These are phyloP conservation scores for Vulpes vulpes DNA, from an alignment of 2,113 vertebrate genomes.

Conservation along the genomic window DNA sequence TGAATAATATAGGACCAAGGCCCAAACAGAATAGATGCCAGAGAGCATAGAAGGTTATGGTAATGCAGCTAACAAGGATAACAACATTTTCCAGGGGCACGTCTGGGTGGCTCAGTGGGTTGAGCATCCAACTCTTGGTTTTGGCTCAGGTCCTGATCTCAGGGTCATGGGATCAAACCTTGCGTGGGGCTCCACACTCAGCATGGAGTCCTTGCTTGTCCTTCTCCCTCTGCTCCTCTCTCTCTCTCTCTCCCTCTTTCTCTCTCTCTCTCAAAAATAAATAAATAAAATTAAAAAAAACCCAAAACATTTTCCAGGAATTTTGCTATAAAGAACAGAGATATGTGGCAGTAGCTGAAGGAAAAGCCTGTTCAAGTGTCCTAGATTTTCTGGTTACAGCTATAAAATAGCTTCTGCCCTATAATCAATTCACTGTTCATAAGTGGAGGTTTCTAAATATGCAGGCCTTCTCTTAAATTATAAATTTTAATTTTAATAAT, in stretches of 20 bases:
- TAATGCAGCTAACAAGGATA: background rate
- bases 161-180: background rate
- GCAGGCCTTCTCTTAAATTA: conserved; percentile 37
- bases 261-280: background rate
- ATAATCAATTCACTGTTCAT: background rate
- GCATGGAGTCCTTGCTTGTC: background rate
- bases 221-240: background rate
- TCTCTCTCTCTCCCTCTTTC: background rate
- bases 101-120: background rate
- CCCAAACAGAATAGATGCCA: accelerated
- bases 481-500: conserved; percentile 66
- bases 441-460: background rate
- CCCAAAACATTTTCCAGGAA: background rate
- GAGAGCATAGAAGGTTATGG: background rate
- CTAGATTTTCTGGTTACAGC: background rate
- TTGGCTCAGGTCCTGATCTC: background rate
- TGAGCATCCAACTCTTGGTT: background rate
- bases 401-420: background rate
- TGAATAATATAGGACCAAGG: too few relatives aligned
- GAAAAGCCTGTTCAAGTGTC: background rate
- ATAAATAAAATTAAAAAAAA: background rate
- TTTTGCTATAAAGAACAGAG: background rate
- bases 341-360: background rate
- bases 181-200: background rate
- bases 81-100: background rate